phyloP scores from a whole-genome alignment of 2,113 vertebrate genomes.

The Tenebrosternarchus preto region DNA sequence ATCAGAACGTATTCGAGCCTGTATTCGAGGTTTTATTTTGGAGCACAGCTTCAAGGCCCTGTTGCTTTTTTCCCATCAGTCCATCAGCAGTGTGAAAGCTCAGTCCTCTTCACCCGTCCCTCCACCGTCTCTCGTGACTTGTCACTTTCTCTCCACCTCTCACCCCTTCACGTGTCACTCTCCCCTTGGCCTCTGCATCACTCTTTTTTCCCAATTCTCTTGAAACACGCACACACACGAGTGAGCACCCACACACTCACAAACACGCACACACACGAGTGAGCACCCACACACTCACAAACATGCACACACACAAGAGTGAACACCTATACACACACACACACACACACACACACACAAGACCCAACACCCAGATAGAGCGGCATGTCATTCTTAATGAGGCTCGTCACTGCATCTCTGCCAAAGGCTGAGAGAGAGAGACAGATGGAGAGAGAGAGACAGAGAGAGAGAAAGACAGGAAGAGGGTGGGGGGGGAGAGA shows the following conservation, averaged over 20 bases:
- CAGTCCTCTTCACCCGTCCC: slow-evolving; percentile 25
- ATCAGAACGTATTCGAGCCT: slow-evolving; percentile 9
- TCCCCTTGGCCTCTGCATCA: not conserved
- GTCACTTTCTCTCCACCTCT: not conserved
- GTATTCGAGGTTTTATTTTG: slow-evolving; percentile 26
- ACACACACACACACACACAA: not conserved
- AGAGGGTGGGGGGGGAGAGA: not conserved
- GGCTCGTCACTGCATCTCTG: slow-evolving; percentile 9
- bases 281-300: not conserved
- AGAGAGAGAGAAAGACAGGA: slow-evolving; percentile 7
- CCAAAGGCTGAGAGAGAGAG: slow-evolving; percentile 31
- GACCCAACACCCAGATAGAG: too few relatives aligned
- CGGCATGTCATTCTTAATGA: too few relatives aligned
- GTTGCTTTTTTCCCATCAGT: slow-evolving; percentile 60
- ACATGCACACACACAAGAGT: not conserved
- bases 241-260: not conserved
- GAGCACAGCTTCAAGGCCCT: slow-evolving; percentile 54
- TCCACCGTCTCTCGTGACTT: not conserved
- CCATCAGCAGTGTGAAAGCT: slow-evolving; percentile 65
- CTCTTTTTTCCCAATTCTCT: not conserved
- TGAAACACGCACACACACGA: too few relatives aligned
- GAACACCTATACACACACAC: not conserved
- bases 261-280: not conserved
- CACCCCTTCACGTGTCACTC: not conserved
- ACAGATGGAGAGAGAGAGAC: slow-evolving; percentile 15